Conservation (phyloP, 2,113 vertebrate species). For the Sylvietta virens region DNA sequence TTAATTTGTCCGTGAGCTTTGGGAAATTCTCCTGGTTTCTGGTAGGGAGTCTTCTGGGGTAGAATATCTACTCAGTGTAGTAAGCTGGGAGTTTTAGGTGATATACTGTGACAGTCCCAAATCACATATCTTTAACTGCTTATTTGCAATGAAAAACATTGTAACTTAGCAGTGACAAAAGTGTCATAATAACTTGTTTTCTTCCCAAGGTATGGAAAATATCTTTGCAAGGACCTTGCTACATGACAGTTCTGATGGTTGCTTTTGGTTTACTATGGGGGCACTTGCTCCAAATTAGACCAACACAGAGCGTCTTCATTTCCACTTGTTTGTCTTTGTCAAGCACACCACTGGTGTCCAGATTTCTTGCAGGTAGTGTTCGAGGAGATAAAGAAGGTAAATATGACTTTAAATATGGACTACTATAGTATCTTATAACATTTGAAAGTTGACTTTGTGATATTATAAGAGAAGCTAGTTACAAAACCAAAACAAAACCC, state of each 20-base stretch:
- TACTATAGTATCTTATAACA: background rate
- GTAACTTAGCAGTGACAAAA: background rate
- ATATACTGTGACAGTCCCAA: background rate
- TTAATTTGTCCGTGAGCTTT: background rate
- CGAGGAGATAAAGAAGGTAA: conserved; percentile 90
- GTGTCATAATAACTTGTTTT: background rate
- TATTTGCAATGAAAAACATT: background rate
- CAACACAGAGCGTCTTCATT: conserved; percentile 92
- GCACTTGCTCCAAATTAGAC: conserved; percentile 84
- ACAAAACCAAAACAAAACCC: background rate
- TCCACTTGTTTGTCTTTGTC: conserved; percentile 94
- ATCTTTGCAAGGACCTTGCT: conserved; percentile 90
- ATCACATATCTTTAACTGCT: background rate
- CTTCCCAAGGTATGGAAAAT: conserved; percentile 90
- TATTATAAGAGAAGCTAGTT: background rate
- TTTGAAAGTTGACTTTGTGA: background rate
- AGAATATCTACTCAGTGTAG: background rate
- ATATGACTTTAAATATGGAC: background rate
- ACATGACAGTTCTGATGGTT: conserved; percentile 90
- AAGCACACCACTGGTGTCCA: conserved; percentile 93
- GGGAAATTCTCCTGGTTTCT: background rate
- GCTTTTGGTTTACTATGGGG: conserved; percentile 90
- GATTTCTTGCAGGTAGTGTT: conserved; percentile 86
- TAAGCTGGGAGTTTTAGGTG: background rate
- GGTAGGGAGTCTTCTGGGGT: background rate